phyloP scores from a whole-genome alignment of 2,113 vertebrate genomes.

The Anolis sagrei region DNA sequence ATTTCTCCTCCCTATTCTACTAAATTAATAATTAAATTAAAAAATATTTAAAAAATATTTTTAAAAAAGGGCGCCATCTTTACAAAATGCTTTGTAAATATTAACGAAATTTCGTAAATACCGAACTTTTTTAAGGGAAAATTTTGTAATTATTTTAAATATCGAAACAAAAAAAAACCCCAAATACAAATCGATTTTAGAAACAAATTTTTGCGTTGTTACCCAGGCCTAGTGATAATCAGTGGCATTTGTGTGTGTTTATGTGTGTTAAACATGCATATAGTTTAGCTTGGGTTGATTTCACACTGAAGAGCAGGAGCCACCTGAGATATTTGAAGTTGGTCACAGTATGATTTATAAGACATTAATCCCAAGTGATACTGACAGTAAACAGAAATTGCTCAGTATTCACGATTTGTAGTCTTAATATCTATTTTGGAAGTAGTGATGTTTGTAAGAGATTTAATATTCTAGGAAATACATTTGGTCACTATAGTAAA shows the following conservation, averaged over 20 bases:
- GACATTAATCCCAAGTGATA: slow-evolving; percentile 23
- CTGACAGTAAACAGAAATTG: slow-evolving; percentile 42
- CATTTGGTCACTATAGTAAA: slow-evolving; percentile 46
- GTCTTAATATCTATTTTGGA: slow-evolving; percentile 45
- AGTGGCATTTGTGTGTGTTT: background rate
- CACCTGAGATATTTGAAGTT: background rate
- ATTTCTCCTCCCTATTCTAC: too few relatives aligned
- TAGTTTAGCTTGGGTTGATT: background rate
- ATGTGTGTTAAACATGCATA: background rate
- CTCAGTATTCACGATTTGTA: slow-evolving; percentile 48
- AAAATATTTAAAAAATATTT: too few relatives aligned
- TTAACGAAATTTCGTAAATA: too few relatives aligned
- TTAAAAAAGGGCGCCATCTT: too few relatives aligned
- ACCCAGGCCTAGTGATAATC: background rate
- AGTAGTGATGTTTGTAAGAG: slow-evolving; percentile 49
- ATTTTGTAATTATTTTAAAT: too few relatives aligned
- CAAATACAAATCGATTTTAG: too few relatives aligned
- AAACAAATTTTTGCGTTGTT: too few relatives aligned
- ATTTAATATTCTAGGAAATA: slow-evolving; percentile 54
- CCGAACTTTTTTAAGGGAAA: too few relatives aligned
- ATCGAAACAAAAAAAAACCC: too few relatives aligned
- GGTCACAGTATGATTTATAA: background rate
- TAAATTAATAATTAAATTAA: too few relatives aligned
- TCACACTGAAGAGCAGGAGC: background rate
- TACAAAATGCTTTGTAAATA: too few relatives aligned